A percentile compares a stretch with the other conserved stretches of the same genome.
Conservation (phyloP, 2,113 vertebrate species). For the Python bivittatus region DNA sequence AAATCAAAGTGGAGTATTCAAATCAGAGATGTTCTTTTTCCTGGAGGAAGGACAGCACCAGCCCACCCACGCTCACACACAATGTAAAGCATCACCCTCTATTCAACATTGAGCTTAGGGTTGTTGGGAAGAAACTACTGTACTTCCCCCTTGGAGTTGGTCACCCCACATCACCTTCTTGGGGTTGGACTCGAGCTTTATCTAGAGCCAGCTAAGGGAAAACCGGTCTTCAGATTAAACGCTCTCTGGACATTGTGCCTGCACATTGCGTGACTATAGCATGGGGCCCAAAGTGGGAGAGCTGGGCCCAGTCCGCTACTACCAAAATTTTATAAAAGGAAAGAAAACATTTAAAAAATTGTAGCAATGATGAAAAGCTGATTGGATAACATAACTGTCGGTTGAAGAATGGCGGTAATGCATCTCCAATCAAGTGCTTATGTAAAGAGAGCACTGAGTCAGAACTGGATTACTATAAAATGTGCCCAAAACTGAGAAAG, state of each 20-base stretch:
- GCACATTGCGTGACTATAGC: background rate
- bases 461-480: background rate
- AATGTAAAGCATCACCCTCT: background rate
- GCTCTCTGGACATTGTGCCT: too few species aligned
- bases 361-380: background rate
- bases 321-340: background rate
- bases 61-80: background rate
- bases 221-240: too few species aligned
- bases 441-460: background rate
- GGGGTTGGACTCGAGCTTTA: background rate
- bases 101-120: background rate
- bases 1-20: background rate
- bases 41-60: too few species aligned
- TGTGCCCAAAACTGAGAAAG: background rate
- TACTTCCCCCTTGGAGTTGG: background rate
- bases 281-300: background rate
- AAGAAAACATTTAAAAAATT: background rate
- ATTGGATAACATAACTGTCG: background rate
- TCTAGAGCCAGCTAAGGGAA: too few species aligned
- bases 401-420: background rate
- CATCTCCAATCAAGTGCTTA: background rate
- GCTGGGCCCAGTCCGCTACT: background rate
- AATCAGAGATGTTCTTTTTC: background rate
- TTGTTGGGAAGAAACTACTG: background rate
- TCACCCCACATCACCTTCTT: background rate